Evolutionary conservation across 53 echinoderm and acorn worm genomes (phyloP).

Genomic region (Holothuria leucospilota): DNA sequence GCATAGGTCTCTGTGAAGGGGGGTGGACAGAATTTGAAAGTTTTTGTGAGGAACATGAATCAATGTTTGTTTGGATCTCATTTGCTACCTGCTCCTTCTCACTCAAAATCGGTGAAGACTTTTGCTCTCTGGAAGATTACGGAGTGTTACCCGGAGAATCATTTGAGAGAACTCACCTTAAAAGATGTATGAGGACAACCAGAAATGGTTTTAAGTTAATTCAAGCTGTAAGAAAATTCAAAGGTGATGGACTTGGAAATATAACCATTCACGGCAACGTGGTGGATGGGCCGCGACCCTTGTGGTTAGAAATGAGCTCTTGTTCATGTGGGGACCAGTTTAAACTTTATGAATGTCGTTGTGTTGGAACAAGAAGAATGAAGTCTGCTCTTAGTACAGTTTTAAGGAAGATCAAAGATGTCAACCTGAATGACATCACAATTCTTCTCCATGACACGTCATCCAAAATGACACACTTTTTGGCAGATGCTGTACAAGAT

Average conservation of each 20-base stretch:
- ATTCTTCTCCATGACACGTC: constrained; percentile 30
- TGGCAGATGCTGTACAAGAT: background rate
- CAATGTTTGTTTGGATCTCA: constrained; percentile 29
- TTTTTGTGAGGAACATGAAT: background rate
- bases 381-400: background rate
- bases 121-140: background rate
- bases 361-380: background rate
- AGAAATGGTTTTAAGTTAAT: constrained; percentile 32
- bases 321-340: background rate
- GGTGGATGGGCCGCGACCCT: background rate
- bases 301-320: constrained; percentile 21
- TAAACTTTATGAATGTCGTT: background rate
- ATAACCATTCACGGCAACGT: constrained; percentile 3
- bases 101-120: background rate
- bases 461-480: constrained; percentile 11
- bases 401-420: background rate
- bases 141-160: background rate
- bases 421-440: constrained; percentile 7
- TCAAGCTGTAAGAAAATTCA: constrained; percentile 26
- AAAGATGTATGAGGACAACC: constrained; percentile 23
- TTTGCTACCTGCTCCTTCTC: constrained; percentile 24
- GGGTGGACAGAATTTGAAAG: constrained; percentile 3
- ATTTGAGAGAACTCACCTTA: background rate
- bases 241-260: constrained; percentile 24
- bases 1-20: background rate